A percentile compares a stretch with the other conserved stretches of the same genome.
Conservation (phyloP, 2,797 vertebrate genomes). For the Varecia variegata region DNA sequence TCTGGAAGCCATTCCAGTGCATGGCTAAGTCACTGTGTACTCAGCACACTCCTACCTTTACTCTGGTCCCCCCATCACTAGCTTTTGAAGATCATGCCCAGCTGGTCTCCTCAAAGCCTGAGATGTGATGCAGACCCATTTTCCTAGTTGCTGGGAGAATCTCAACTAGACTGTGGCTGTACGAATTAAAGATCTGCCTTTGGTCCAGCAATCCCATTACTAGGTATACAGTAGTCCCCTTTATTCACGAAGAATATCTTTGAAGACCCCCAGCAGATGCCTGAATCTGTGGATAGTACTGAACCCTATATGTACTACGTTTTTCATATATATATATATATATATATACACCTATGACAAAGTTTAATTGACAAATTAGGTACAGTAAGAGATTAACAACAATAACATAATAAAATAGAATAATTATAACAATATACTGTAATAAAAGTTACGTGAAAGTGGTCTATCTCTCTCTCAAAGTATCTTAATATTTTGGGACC, state of each 20-base stretch:
- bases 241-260: background rate
- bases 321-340: background rate
- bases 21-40: background rate
- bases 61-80: background rate
- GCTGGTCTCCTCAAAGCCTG: background rate
- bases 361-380: background rate
- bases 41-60: background rate
- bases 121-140: background rate
- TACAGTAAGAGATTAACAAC: background rate
- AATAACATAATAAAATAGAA: background rate
- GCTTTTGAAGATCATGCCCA: background rate
- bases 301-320: background rate
- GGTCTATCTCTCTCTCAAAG: background rate
- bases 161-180: conserved; percentile 55
- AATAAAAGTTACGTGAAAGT: background rate
- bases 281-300: background rate
- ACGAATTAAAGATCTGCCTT: conserved; percentile 72
- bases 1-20: background rate
- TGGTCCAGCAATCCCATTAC: conserved; percentile 23
- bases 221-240: background rate
- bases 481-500: background rate
- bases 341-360: background rate
- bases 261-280: background rate
- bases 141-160: conserved; percentile 33
- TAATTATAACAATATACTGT: background rate